Evolutionary conservation across 2,113 vertebrate genomes (phyloP), one percentile per base, ranked within the genome.

Genomic region (Epinephelus cyanopodus): DNA sequence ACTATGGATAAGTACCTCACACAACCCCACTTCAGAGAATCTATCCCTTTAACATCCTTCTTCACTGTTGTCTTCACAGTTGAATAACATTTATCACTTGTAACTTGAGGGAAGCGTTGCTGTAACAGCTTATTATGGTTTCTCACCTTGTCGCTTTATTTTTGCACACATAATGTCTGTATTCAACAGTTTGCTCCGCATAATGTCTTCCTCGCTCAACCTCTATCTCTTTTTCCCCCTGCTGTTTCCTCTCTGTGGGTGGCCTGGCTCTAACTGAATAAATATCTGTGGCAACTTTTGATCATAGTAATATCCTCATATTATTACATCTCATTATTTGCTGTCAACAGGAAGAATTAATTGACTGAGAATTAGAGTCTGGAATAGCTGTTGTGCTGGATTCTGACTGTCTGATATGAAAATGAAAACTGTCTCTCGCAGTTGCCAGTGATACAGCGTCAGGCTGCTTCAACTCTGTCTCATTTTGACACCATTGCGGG

Each of bases 401-500:
- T 81, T 81, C 17, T 69, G 64, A 8, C 39, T 77, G 74, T 82
- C 77, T 61, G 69, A 58, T 79, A 48, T 73, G 77, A 81, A 89
- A 90, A 91, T 74, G 74, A 90, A 83, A 92, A 66, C 48, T 48
- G 86, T 77, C 87, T 77, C n/a, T 33, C 53, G 78, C 58, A 68
- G 42, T 71, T 66, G 69, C 54, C 68, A 52, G 42, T 45, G 42
- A 45, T 45, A 45, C 11, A 45, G 9, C 42, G 42, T 45, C 42
- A 45, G 42, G 42, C 42, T 45, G 42, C 11, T 45, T 45, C 42
- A 45, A 11, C 9, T 45, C 11, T 9, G 19, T 83, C 81, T 80
- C 61, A 50, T 48, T 68, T n/a, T 77, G 65, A 82, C 72, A 67
- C 50, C 37, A 52, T 75, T 15, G 33, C 3, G 58, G 73, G 42